Conservation (phyloP, 2,113 vertebrate species). For the Lycaon pictus region DNA sequence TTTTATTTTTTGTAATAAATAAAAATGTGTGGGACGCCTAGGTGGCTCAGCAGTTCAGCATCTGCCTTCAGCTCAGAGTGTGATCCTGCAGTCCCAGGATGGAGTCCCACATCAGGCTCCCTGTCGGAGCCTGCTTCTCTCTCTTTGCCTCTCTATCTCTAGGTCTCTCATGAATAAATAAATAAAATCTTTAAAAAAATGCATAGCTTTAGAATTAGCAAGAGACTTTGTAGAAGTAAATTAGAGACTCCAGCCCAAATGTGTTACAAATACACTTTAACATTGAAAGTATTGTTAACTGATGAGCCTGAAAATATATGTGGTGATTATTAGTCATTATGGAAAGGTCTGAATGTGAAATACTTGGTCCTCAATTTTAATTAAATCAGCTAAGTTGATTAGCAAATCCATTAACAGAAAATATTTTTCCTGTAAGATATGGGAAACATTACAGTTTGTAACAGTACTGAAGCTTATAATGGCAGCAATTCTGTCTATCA, state of each 20-base stretch:
- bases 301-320: neutral
- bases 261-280: neutral
- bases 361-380: neutral
- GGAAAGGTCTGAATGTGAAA: neutral
- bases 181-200: neutral
- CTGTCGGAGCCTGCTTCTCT: too few relatives aligned
- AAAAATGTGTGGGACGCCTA: neutral
- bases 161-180: too few relatives aligned
- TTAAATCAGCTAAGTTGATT: neutral
- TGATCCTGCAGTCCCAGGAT: too few relatives aligned
- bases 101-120: too few relatives aligned
- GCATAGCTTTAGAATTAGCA: neutral
- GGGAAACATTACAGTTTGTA: neutral
- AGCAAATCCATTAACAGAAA: neutral
- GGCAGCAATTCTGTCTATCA: neutral
- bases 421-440: neutral
- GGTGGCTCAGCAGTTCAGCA: too few relatives aligned
- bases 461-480: neutral
- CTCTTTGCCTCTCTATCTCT: too few relatives aligned
- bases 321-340: neutral
- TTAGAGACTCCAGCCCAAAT: neutral
- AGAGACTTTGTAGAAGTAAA: neutral
- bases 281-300: neutral
- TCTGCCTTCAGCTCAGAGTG: too few relatives aligned
- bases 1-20: conserved; percentile 34